Percentiles rank a stretch among this genome's conserved stretches.
These are phyloP conservation scores for Eilema depressum DNA, from an alignment of 2,888 invertebrate species.

Conservation along the genomic window DNA sequence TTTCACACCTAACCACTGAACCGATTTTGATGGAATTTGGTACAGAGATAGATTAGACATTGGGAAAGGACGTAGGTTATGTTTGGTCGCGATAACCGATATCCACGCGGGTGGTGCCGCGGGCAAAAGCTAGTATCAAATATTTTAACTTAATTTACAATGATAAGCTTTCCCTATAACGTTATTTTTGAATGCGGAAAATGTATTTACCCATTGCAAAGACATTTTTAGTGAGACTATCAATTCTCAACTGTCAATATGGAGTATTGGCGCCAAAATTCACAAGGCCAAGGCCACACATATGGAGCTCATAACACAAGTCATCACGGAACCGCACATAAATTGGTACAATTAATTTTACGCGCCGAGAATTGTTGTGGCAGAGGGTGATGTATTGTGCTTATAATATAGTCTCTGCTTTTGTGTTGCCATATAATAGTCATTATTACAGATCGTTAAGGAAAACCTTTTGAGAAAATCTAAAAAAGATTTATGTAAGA, in stretches of 20 bases:
- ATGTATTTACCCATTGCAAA: background rate
- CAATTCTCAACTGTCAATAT: background rate
- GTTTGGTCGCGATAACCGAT: no score
- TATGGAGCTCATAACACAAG: conserved; percentile 32
- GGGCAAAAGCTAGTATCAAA: no score
- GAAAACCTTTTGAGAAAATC: background rate
- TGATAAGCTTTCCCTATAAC: background rate
- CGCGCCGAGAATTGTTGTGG: conserved; percentile 16
- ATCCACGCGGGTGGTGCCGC: no score
- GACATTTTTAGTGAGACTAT: background rate
- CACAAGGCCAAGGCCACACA: conserved; percentile 30
- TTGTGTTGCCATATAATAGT: conserved; percentile 14
- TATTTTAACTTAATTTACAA: background rate
- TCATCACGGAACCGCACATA: conserved; percentile 38
- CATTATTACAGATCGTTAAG: background rate
- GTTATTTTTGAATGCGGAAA: background rate
- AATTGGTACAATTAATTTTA: conserved; percentile 47
- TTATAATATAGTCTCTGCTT: conserved; percentile 18
- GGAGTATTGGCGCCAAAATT: background rate
- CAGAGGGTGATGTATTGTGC: conserved; percentile 9
- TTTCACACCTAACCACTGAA: no score
- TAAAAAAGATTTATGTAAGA: no score
- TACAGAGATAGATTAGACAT: no score
- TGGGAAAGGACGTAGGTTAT: no score
- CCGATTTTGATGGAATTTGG: no score